A percentile compares a stretch with the other conserved stretches of the same genome.
Conservation (phyloP, 2,797 vertebrate genomes). For the Sphenopsis melanotis region DNA sequence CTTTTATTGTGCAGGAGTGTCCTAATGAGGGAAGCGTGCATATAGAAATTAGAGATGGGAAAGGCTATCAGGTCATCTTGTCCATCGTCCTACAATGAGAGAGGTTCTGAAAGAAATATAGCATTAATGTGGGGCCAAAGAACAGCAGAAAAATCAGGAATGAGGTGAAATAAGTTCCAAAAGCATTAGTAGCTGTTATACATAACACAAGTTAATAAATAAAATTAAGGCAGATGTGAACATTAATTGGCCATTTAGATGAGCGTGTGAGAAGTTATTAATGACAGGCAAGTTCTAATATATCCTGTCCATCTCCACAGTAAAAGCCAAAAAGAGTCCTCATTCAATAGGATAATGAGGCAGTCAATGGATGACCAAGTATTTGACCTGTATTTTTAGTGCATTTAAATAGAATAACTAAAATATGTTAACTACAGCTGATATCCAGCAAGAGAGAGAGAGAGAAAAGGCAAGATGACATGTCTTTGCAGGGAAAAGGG, state of each 20-base stretch:
- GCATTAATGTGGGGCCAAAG: conserved; percentile 10
- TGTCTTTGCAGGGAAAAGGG: background rate
- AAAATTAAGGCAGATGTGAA: conserved; percentile 18
- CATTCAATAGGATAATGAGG: conserved; percentile 54
- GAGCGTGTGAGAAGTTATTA: background rate
- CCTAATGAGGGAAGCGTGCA: conserved; percentile 40
- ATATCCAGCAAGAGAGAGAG: background rate
- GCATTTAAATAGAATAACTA: conserved; percentile 48
- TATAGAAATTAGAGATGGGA: conserved; percentile 38
- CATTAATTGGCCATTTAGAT: conserved; percentile 50
- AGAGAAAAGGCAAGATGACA: background rate
- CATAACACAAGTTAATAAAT: conserved; percentile 35
- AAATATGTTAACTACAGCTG: conserved; percentile 9
- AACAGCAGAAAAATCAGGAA: conserved; percentile 18
- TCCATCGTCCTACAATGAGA: background rate
- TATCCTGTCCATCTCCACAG: background rate
- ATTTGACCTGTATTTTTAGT: conserved; percentile 51
- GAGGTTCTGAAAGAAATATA: background rate
- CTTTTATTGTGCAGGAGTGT: conserved; percentile 51
- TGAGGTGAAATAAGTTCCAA: conserved; percentile 28
- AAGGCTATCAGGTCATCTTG: conserved; percentile 45
- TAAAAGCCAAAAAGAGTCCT: conserved; percentile 26
- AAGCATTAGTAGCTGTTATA: background rate
- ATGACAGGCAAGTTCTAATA: conserved; percentile 41
- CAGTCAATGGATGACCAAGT: conserved; percentile 48